phyloP scores from a whole-genome alignment of 2,113 vertebrate genomes.

The Tychaedon coryphoeus region DNA sequence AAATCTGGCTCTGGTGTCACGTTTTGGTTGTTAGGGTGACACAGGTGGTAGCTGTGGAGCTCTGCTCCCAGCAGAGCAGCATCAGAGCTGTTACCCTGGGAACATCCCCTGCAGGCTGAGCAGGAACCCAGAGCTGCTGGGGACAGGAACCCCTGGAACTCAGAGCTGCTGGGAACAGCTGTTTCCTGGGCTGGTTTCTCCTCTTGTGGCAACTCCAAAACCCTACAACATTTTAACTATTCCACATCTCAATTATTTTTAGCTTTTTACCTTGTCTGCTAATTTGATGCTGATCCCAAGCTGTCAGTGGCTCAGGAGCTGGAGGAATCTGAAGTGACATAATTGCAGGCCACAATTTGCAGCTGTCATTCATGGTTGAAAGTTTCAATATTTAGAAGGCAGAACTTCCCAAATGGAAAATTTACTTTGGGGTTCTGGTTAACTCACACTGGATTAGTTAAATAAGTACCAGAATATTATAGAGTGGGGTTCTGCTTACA shows the following conservation, averaged over 20 bases:
- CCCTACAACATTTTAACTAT: not conserved
- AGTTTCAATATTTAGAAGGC: not conserved
- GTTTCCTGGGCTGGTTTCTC: not conserved
- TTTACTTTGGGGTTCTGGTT: not conserved
- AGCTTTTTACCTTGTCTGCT: not conserved
- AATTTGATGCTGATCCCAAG: not conserved
- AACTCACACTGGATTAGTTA: not conserved
- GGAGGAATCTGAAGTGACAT: not conserved
- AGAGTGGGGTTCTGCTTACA: not conserved
- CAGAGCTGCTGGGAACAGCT: too few species aligned
- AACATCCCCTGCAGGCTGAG: not conserved
- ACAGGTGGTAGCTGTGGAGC: not conserved
- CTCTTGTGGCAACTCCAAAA: not conserved
- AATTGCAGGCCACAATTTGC: not conserved
- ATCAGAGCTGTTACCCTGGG: not conserved
- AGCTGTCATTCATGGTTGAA: not conserved
- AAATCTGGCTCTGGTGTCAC: accelerated
- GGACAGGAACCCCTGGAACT: too few species aligned
- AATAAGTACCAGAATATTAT: not conserved
- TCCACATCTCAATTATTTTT: not conserved
- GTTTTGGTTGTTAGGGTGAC: not conserved
- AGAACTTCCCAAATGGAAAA: not conserved
- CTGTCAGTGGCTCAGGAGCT: not conserved
- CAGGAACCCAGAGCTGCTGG: not conserved
- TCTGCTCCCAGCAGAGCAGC: not conserved